Evolutionary conservation across 2,797 vertebrate genomes (phyloP), one percentile per base, ranked within the genome.

Genomic region (Anableps anableps): DNA sequence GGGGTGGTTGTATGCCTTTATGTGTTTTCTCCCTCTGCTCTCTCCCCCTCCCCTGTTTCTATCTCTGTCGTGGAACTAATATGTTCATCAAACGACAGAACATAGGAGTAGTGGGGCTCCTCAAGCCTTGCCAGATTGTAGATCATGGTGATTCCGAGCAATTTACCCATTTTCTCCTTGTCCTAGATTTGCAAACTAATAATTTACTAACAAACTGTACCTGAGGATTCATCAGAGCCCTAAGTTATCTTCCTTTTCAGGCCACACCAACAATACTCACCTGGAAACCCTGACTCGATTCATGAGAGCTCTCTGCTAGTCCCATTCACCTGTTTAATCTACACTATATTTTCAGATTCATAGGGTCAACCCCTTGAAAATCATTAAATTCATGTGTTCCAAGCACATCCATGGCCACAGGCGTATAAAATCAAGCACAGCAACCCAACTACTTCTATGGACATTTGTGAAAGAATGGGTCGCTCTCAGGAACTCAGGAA

Each of bases 381-480:
- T 16, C 5, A 14, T 45, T 45, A 2, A 45, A 45, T n/a, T 43
- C 16, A 45, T 45, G 5, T n/a, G 66, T 43, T 70, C 14, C 66
- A 70, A 70, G 21, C 23, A 45, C 38, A 13, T 45, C 68, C 41
- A 71, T 7, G 14, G 23, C 41, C 38, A 43, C 11, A n/a, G 66
- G 36, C 43, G 21, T n/a, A 7, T n/a, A 70, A 0, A n/a, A 45
- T 71, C 41, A 71, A 43, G 13, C 26, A 17, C 41, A 14, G 38
- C 11, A 0, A 16, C 23, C 11, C 1, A 26, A 14, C 23, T 45
- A 5, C 38, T 16, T 71, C 68, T n/a, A n/a, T 13, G 17, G 45
- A 71, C 5, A 71, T 68, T n/a, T 43, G 66, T n/a, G 21, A 68
- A 68, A 68, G 66, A 68, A 68, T 19, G 21, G 38, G 36, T 68